Evolutionary conservation across 2,113 vertebrate genomes (phyloP).

Genomic region (Paracyprichromis sp.): DNA sequence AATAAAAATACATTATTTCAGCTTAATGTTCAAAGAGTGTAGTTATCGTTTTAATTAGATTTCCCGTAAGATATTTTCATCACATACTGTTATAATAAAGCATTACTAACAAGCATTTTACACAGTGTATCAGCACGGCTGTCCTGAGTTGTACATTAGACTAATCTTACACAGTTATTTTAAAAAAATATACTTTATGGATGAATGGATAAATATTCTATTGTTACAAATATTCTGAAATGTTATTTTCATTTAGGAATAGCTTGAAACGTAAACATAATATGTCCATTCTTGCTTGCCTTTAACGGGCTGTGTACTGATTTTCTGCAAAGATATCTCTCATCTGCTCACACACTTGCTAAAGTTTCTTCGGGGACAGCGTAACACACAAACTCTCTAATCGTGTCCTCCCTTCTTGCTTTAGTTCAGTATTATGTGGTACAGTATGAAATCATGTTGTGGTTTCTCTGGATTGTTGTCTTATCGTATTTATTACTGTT

Average conservation of each 20-base stretch:
- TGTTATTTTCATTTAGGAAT: background rate
- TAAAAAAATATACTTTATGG: rapidly evolving
- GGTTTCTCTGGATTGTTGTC: background rate
- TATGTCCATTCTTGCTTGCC: background rate
- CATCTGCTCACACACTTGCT: background rate
- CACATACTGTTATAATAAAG: background rate
- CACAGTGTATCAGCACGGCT: background rate
- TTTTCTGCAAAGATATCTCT: background rate
- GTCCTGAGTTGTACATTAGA: background rate
- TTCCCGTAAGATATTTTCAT: background rate
- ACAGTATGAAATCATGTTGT: background rate
- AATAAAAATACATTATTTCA: background rate
- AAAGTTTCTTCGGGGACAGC: background rate
- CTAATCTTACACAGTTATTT: background rate
- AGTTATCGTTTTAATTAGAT: background rate
- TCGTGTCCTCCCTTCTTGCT: background rate
- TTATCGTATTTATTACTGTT: background rate
- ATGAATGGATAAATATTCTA: background rate
- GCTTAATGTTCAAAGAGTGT: background rate
- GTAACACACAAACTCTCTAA: background rate
- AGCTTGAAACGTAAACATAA: background rate
- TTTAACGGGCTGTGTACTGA: background rate
- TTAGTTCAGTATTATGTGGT: background rate
- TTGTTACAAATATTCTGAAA: background rate
- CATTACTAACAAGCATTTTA: background rate